Percentiles rank a stretch among this genome's conserved stretches.
These are phyloP conservation scores for Diadema setosum DNA, from an alignment of 35 echinoderm and acorn worm genomes.

Conservation along the genomic window DNA sequence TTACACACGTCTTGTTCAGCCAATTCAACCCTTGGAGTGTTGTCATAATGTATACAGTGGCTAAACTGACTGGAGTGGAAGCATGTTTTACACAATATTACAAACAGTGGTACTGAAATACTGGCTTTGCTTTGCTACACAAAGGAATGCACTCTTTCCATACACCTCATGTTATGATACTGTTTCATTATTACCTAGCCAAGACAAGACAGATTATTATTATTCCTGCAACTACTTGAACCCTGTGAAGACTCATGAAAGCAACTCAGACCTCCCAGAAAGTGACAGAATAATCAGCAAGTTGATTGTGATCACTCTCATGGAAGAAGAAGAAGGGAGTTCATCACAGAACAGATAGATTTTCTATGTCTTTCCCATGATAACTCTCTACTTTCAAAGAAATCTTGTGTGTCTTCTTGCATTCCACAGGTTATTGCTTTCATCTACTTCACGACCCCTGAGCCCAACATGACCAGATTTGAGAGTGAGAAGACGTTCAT, in stretches of 20 bases:
- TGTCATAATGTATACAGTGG: too few relatives aligned
- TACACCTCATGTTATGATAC: too few relatives aligned
- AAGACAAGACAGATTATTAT: neutral
- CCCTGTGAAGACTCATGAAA: neutral
- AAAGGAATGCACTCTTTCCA: too few relatives aligned
- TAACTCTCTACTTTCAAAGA: neutral
- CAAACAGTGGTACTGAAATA: too few relatives aligned
- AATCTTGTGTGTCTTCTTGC: neutral
- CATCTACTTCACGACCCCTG: constrained; percentile 63
- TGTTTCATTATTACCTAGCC: too few relatives aligned
- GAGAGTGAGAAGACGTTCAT: constrained; percentile 85
- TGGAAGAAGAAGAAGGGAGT: neutral
- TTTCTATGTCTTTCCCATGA: neutral
- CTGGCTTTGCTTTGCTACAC: too few relatives aligned
- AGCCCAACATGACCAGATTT: constrained; percentile 59
- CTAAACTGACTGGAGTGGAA: too few relatives aligned
- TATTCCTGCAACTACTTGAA: neutral
- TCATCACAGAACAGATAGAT: neutral
- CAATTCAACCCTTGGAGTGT: too few relatives aligned
- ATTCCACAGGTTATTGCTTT: constrained; percentile 41
- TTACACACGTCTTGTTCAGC: too few relatives aligned
- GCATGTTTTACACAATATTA: too few relatives aligned
- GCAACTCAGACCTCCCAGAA: neutral
- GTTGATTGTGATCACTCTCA: neutral
- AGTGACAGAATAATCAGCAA: neutral